Evolutionary conservation across 2,113 vertebrate species (phyloP), one percentile per base, ranked within the genome.

Genomic region (Laticauda laticaudata): DNA sequence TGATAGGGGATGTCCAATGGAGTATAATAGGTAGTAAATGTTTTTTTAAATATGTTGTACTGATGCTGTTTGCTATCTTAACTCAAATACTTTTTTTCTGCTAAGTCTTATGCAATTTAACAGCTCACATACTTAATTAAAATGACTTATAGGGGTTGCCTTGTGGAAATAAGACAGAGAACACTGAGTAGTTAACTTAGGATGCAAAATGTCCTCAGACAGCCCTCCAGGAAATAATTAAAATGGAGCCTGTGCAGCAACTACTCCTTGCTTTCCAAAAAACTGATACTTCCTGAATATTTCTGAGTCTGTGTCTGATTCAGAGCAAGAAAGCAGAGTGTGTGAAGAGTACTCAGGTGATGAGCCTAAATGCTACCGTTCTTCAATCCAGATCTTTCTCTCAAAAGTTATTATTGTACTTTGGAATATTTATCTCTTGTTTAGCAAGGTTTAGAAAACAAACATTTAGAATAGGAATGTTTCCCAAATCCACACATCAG

Each of bases 161-260:
- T 48, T 24, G 45, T 75, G 20, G 48, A 90, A 90, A 57, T 90
- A n/a, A 34, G 48, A 53, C 48, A 53, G 61, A 75, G 61, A 53
- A 88, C 39, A 26, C 51, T 69, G 59, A 90, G 61, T 54, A 29
- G 90, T 48, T 75, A 54, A 53, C 61, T n/a, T 75, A 64, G 45
- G 15, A 69, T n/a, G 26, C 7, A 6, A 51, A 69, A 90, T 69
- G 45, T 45, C 59, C 45, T 64, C 59, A 69, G 89, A 90, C 89
- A 90, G 59, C 89, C 89, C 89, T 90, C 59, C 59, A 90, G 89
- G 57, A 69, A 90, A 90, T 90, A 90, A 69, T 90, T 90, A 90
- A 64, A 48, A 90, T 69, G 89, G 89, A 90, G 89, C 59, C 89
- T 90, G 57, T 45, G 57, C 59, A 6, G 43, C 88, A 61, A 90